A percentile compares a stretch with the other conserved stretches of the same genome.
Conservation (phyloP, 2,113 vertebrate genomes). For the Toxostoma redivivum region DNA sequence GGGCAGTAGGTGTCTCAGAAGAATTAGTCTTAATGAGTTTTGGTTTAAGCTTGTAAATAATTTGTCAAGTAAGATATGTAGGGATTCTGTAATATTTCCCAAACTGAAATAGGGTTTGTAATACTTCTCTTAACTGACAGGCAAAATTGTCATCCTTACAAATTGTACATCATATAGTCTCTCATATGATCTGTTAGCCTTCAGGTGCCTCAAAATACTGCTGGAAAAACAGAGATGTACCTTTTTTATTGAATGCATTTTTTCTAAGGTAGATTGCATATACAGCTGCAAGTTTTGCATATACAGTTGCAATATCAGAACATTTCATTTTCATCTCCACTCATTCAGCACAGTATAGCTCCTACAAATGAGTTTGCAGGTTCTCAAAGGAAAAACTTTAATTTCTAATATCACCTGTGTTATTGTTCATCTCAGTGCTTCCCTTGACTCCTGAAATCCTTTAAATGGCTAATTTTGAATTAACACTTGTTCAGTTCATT, state of each 20-base stretch:
- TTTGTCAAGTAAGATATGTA: background rate
- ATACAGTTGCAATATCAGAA: background rate
- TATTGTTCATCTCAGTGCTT: background rate
- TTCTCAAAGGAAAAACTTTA: background rate
- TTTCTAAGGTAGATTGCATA: background rate
- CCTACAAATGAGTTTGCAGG: background rate
- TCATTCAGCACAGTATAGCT: background rate
- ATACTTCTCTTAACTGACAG: background rate
- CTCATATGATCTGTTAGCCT: background rate
- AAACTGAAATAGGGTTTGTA: background rate
- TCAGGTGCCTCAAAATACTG: background rate
- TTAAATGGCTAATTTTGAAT: slow-evolving; percentile 11
- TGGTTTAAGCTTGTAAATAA: background rate
- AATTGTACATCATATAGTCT: background rate
- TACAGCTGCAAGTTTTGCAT: background rate
- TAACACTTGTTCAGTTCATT: background rate
- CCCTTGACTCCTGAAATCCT: background rate
- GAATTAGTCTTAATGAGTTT: background rate
- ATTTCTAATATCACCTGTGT: background rate
- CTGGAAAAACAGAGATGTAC: background rate
- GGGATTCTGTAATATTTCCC: background rate
- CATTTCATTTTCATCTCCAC: background rate
- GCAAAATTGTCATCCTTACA: slow-evolving; percentile 1
- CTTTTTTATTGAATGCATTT: background rate
- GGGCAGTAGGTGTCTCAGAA: background rate